Conservation (phyloP, 2,888 invertebrate genomes). For the Meandrusa payeni region DNA sequence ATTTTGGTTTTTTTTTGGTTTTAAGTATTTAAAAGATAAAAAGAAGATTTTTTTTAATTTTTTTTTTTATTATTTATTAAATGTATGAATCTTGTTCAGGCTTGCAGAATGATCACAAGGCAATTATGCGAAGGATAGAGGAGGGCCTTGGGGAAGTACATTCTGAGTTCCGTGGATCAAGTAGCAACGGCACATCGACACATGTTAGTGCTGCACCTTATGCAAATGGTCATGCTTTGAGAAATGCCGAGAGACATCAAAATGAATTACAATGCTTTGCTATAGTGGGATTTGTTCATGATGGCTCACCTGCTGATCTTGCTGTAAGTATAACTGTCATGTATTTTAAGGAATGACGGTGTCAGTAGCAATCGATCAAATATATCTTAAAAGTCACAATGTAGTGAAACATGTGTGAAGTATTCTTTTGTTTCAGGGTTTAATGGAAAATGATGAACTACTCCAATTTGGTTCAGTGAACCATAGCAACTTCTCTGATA, state of each 20-base stretch:
- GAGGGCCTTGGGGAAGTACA: conserved; percentile 85
- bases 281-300: conserved; percentile 85
- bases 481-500: conserved; percentile 83
- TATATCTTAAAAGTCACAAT: neutral
- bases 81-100: conserved; percentile 68
- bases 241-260: conserved; percentile 17
- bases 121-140: conserved; percentile 92
- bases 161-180: conserved; percentile 46
- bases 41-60: too few species aligned
- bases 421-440: conserved; percentile 78
- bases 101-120: conserved; percentile 93
- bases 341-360: too few species aligned
- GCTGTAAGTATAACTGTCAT: conserved; percentile 80
- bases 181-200: conserved; percentile 27
- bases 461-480: conserved; percentile 90
- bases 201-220: conserved; percentile 20
- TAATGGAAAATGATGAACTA: conserved; percentile 85
- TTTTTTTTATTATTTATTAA: neutral
- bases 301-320: conserved; percentile 90
- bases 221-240: conserved; percentile 32
- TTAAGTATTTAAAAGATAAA: too few species aligned
- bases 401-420: conserved; percentile 1
- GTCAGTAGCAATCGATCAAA: too few species aligned
- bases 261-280: conserved; percentile 74
- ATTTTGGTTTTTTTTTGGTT: too few species aligned